These are phyloP conservation scores for Orthochromis indermauri DNA, from an alignment of 2,113 vertebrate genomes.

Conservation along the genomic window DNA sequence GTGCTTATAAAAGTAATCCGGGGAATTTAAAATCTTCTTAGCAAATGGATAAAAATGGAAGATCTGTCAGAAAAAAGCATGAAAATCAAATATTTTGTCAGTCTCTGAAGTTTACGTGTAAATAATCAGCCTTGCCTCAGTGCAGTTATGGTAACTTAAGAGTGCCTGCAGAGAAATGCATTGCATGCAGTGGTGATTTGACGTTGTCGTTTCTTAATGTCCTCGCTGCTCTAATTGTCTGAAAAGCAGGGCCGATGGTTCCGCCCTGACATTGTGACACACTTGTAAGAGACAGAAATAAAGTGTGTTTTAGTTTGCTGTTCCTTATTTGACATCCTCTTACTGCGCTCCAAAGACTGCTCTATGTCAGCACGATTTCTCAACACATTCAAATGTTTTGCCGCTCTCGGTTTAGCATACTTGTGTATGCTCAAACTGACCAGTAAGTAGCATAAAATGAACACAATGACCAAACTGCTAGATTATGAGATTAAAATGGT, in stretches of 20 bases:
- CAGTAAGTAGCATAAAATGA: neutral
- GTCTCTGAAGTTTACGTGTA: neutral
- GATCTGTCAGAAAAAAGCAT: neutral
- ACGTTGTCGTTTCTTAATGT: neutral
- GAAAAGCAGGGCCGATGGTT: neutral
- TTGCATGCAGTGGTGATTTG: neutral
- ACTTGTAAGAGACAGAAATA: constrained; percentile 59
- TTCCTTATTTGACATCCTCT: constrained; percentile 74
- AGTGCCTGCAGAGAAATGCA: neutral
- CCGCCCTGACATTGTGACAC: constrained; percentile 53
- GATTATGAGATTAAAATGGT: neutral
- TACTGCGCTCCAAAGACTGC: constrained; percentile 27
- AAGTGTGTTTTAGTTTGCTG: constrained; percentile 47
- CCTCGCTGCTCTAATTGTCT: neutral
- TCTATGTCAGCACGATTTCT: constrained; percentile 45
- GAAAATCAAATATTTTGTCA: neutral
- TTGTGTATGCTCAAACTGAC: neutral
- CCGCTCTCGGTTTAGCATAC: neutral
- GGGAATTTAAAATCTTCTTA: neutral
- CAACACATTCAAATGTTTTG: constrained; percentile 30
- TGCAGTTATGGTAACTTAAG: neutral
- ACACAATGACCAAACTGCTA: neutral
- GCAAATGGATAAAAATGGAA: neutral
- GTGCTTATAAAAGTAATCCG: neutral
- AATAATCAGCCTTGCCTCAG: neutral